phyloP scores from a whole-genome alignment of 2,113 vertebrate species.

The Oxyruncus cristatus region DNA sequence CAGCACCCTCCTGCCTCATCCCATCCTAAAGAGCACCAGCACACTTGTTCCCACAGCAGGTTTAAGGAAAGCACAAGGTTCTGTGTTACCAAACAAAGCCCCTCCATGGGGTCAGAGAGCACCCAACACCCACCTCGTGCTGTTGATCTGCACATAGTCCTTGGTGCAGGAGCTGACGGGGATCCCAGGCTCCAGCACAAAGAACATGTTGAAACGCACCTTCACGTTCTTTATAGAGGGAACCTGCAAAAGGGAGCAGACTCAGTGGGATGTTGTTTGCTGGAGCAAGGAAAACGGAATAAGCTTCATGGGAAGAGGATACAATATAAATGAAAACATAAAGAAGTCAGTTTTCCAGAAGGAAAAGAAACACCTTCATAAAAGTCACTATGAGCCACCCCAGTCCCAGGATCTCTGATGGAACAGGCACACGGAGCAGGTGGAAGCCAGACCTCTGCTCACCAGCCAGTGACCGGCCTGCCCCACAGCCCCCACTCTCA shows the following conservation, averaged over 20 bases:
- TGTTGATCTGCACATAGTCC: constrained; percentile 85
- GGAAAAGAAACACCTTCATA: not conserved
- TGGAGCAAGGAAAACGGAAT: not conserved
- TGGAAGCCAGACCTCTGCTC: not conserved
- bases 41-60: too few species aligned
- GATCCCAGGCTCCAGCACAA: constrained; percentile 69
- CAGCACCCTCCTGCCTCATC: not conserved
- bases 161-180: constrained; percentile 71
- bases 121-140: constrained; percentile 74
- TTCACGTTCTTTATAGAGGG: constrained; percentile 77
- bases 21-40: not conserved
- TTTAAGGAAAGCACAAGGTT: not conserved
- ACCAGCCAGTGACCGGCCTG: not conserved
- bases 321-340: not conserved
- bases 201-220: constrained; percentile 83
- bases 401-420: not conserved
- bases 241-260: constrained; percentile 74
- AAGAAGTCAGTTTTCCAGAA: not conserved
- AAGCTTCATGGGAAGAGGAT: not conserved
- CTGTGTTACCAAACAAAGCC: accelerated
- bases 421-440: not conserved
- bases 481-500: not conserved
- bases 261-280: accelerated
- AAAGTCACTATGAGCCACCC: not conserved
- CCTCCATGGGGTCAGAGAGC: not conserved